Base-by-base conservation (phyloP, 2,113 vertebrate genomes). In the Fulmarus glacialis region DNA sequence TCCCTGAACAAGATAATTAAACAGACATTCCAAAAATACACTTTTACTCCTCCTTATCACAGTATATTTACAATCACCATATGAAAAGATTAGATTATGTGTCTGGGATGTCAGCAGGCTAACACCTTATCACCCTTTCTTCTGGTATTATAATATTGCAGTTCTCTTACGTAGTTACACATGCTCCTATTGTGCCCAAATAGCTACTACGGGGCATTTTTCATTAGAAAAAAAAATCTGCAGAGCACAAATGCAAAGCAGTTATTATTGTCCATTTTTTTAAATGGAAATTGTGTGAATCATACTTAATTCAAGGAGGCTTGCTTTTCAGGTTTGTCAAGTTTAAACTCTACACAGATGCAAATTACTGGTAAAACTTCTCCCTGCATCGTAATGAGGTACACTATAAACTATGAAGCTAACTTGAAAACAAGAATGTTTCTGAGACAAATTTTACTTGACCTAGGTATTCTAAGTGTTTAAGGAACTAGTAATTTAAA, bases 21-120 rank as follows among this genome's bases (percentile, higher is more conserved):
- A 86, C 3, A 7, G 94, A 97, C 64, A 92, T 75, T 94, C 82
- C 83, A 95, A 86, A 97, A 97, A 89, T 74, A 96, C 73, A 97
- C 89, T 96, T 98, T 93, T 96, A 94, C 91, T 97, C 93, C 90
- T 97, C 94, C 90, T 97, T 86, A 97, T 97, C 97, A 97, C 87
- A 94, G 83, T 66, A 97, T 93, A 93, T 97, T 97, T 95, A 97
- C 83, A 96, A 93, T 90, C 95, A 94, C 89, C 97, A 86, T 91
- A 97, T 45, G 47, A 97, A 96, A 97, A 97, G 96, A 95, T 86
- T 87, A 96, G 93, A 95, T 87, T 90, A 68, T 8, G 5, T 10
- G 45, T 45, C 68, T 75, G 66, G 58, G 81, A 86, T 64, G 82
- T 70, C 78, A 94, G 70, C 74, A 85, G 68, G 56, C 56, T 59